Percentiles rank a stretch among this genome's conserved stretches.
Conservation (phyloP, 2,113 vertebrate species). For the Rostratula benghalensis region DNA sequence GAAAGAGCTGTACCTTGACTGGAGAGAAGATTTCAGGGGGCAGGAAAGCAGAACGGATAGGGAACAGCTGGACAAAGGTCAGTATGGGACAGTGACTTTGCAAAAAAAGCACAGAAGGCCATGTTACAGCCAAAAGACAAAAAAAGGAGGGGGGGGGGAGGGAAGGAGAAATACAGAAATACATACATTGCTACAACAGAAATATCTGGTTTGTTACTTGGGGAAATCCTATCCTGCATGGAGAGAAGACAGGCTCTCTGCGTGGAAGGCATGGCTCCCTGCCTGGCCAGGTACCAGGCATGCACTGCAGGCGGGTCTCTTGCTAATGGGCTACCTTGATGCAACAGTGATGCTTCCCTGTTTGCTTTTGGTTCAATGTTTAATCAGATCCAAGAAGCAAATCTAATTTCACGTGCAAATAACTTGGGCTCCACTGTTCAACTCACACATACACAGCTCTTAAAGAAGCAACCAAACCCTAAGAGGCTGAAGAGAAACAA, state of each 20-base stretch:
- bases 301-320: background rate
- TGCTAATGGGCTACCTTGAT: background rate
- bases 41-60: background rate
- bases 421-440: background rate
- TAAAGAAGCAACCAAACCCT: background rate
- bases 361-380: constrained; percentile 49
- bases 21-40: background rate
- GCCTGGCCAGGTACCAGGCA: background rate
- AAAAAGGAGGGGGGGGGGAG: rapidly evolving
- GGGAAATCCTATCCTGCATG: background rate
- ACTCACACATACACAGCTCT: background rate
- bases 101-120: background rate
- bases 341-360: background rate
- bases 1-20: rapidly evolving
- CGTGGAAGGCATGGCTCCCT: background rate
- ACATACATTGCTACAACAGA: background rate
- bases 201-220: rapidly evolving
- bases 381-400: constrained; percentile 17
- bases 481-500: background rate
- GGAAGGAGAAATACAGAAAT: background rate
- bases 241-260: background rate
- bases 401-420: background rate
- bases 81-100: background rate
- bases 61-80: constrained; percentile 24
- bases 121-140: background rate